Base-by-base conservation (phyloP, 2,888 invertebrate genomes). In the Diarsia brunnea region DNA sequence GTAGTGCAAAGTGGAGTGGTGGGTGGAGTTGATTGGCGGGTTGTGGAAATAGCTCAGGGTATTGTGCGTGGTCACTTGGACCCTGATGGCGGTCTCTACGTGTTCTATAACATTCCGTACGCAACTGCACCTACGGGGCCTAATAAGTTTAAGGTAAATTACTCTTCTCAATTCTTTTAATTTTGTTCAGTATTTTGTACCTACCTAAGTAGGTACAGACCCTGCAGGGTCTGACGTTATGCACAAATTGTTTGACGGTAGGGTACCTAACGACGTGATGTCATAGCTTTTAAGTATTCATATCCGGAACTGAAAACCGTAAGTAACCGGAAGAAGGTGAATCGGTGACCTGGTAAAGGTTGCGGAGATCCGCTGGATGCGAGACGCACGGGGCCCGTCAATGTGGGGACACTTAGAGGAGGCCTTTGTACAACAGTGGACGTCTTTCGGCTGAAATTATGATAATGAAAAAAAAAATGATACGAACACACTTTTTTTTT, bases 51-150 rank as follows among this genome's bases (percentile, higher is more conserved):
- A 16, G n/a, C 74, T 0, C 92, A 93, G 75, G 94, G 94, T 0
- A 87, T 84, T 0, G 90, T 94, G 51, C 87, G 89, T 4, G 93
- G 94, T 0, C 90, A 88, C 72, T 88, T 85, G 51, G 89, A 90
- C 12, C 83, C 87, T 0, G 81, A 80, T 7, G 79, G 84, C n/a
- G 88, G 88, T n/a, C 76, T 92, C 5, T 93, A 86, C 67, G 82
- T 84, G 0, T 95, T 93, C 74, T 89, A 92, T 66, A 89, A 90
- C 61, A 93, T 95, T 19, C 94, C 93, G 0, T 94, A 94, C 51
- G 94, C 94, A 0, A 92, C 91, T 14, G 91, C 89, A 1, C 94
- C 93, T 0, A 91, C 87, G 7, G 93, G 93, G 4, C 64, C 64
- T 0, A 73, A 92, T 11, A 91, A 85, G 75, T 94, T 91, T 77